Base-by-base conservation (phyloP, 2,888 invertebrate species). In the Mythimna pallens region DNA sequence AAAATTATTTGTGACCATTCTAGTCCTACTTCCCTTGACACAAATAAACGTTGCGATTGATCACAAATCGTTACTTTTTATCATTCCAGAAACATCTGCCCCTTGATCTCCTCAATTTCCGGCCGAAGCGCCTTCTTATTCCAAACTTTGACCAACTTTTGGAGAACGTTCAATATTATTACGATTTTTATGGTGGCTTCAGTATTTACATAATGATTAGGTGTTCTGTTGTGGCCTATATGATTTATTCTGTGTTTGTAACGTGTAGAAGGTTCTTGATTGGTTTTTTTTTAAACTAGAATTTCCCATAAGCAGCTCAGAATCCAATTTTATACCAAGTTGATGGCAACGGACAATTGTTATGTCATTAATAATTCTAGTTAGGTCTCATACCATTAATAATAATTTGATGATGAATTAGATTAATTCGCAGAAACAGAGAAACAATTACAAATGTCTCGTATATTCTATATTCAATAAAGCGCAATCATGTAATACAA, bases 1-100 rank as follows among this genome's bases (percentile, higher is more conserved):
- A 14, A 47, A 36, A 68, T 55, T 50, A 62, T 74, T 74, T 75
- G 55, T 62, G 68, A 69, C 43, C 69, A 43, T 58, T 52, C 43
- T 12, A 54, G 34, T 20, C 20, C 47, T 30, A 59, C 52, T 58
- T 52, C 12, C 36, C 12, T 20, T 30, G 52, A 54, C 62, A 63
- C 55, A 78, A 76, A 77, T 75, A 84, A 77, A 70, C 73, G 66
- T 71, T 52, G 25, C 68, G 63, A 73, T 67, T 63, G 74, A 82
- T 85, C 74, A 67, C 76, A 80, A 82, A 83, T 82, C 73, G 71
- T 83, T 76, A 82, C 71, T 70, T 82, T 78, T 85, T 83, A 82
- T 85, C 82, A 78, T 82, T 84, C 76, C 65, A 69, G 64, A 73
- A 84, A 82, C 84, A 85, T 85, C 84, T 85, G 85, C 76, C 70